phyloP scores from a whole-genome alignment of 2,797 vertebrate species.

The Hemitrygon akajei region DNA sequence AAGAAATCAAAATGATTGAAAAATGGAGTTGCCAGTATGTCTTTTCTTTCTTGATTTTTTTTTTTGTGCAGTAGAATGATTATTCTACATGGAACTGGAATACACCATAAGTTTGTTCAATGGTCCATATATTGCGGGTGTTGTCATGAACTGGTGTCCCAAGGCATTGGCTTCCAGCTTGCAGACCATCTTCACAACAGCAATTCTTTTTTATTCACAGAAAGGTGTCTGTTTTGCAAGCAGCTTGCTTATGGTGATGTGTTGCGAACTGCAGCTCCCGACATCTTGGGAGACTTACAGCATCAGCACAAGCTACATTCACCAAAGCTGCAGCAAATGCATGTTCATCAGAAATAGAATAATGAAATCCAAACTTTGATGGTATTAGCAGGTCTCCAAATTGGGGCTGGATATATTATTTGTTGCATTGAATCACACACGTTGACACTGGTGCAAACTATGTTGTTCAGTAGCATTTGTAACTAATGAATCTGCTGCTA shows the following conservation, averaged over 20 bases:
- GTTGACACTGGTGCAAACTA: not conserved
- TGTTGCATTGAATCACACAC: not conserved
- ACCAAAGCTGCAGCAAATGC: not conserved
- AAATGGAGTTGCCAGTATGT: slow-evolving; percentile 34
- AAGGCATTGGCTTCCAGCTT: slow-evolving; percentile 26
- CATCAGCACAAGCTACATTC: slow-evolving; percentile 22
- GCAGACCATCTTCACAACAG: slow-evolving; percentile 17
- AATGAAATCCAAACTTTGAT: slow-evolving; percentile 5
- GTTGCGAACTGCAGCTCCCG: slow-evolving; percentile 28
- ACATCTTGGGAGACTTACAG: slow-evolving; percentile 30
- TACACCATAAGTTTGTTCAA: slow-evolving; percentile 33
- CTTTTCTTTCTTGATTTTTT: slow-evolving; percentile 25
- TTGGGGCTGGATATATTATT: not conserved
- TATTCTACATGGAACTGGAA: slow-evolving; percentile 10
- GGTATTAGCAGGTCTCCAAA: not conserved
- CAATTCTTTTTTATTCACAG: slow-evolving; percentile 17
- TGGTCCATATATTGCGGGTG: slow-evolving; percentile 28
- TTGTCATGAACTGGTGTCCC: slow-evolving; percentile 33
- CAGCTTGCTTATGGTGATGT: slow-evolving; percentile 32
- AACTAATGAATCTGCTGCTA: not conserved
- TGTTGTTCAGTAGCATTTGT: not conserved
- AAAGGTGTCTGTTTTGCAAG: slow-evolving; percentile 30
- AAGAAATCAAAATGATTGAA: slow-evolving; percentile 38
- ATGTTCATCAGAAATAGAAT: not conserved
- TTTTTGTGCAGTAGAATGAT: slow-evolving; percentile 11